phyloP scores from a whole-genome alignment of 1,140 invertebrate genomes.

The Harlomillsia oculata region DNA sequence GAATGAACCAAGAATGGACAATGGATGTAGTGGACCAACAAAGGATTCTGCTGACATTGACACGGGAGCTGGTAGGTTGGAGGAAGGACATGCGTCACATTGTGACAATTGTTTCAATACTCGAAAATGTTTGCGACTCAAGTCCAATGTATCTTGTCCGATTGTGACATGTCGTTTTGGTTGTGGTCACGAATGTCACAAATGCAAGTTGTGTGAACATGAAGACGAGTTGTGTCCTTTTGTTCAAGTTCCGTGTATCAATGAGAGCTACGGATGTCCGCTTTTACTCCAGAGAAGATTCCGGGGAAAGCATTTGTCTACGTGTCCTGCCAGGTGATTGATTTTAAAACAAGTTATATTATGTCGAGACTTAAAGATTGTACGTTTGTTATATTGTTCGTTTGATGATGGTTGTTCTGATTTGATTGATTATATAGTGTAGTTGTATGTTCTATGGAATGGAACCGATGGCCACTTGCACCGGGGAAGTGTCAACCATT shows the following conservation, averaged over 20 bases:
- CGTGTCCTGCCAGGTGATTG: slow-evolving; percentile 29
- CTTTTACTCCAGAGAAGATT: slow-evolving; percentile 16
- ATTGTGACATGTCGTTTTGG: slow-evolving; percentile 19
- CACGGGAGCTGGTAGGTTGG: no score
- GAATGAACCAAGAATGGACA: no score
- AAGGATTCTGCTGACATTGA: no score
- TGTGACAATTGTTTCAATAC: slow-evolving; percentile 17
- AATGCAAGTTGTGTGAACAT: slow-evolving; percentile 29
- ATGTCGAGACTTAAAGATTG: no score
- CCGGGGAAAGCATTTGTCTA: slow-evolving; percentile 15
- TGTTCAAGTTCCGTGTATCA: slow-evolving; percentile 29
- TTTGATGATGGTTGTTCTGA: neutral
- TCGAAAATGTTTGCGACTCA: slow-evolving; percentile 9
- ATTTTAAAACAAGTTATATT: no score
- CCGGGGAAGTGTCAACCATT: slow-evolving; percentile 19
- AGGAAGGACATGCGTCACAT: no score
- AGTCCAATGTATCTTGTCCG: slow-evolving; percentile 15
- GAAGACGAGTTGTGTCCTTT: slow-evolving; percentile 24
- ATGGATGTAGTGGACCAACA: no score
- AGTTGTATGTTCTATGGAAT: slow-evolving; percentile 32
- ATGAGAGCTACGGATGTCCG: slow-evolving; percentile 24
- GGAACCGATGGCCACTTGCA: slow-evolving; percentile 27
- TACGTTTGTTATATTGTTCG: neutral
- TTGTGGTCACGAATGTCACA: slow-evolving; percentile 22
- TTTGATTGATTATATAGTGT: slow-evolving; percentile 21